A percentile compares a stretch with the other conserved stretches of the same genome.
These are phyloP conservation scores for Pionites leucogaster DNA, from an alignment of 2,113 vertebrate species.

Conservation along the genomic window DNA sequence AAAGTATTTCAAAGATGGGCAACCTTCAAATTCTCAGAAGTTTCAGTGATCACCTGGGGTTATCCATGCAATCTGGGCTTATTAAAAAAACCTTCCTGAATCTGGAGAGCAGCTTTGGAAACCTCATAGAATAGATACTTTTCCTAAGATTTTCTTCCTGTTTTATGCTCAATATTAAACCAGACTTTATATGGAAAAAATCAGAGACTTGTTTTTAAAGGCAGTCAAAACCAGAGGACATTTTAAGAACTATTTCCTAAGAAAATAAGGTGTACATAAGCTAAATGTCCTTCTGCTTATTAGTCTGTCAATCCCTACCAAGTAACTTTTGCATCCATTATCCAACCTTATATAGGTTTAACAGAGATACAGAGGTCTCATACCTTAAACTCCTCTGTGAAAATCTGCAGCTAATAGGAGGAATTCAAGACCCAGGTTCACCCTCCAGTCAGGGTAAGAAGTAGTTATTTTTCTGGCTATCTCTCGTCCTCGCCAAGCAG, in stretches of 20 bases:
- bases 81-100: not conserved
- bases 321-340: not conserved
- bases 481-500: not conserved
- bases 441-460: not conserved
- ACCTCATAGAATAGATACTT: not conserved
- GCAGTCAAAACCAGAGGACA: not conserved
- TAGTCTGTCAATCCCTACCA: not conserved
- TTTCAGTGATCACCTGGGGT: not conserved
- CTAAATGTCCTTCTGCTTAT: not conserved
- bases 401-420: not conserved
- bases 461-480: not conserved
- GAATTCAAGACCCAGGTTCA: rapidly evolving
- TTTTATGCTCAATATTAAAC: not conserved
- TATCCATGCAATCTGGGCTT: not conserved
- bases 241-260: not conserved
- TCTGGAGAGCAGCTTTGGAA: not conserved
- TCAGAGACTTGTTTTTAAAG: not conserved
- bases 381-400: not conserved
- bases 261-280: not conserved
- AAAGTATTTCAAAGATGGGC: not conserved
- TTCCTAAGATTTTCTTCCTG: not conserved
- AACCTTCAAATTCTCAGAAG: not conserved
- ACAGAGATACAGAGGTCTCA: not conserved
- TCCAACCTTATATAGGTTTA: not conserved
- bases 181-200: not conserved